Base-by-base conservation (phyloP, 2,797 vertebrate genomes). In the Macropodus opercularis region DNA sequence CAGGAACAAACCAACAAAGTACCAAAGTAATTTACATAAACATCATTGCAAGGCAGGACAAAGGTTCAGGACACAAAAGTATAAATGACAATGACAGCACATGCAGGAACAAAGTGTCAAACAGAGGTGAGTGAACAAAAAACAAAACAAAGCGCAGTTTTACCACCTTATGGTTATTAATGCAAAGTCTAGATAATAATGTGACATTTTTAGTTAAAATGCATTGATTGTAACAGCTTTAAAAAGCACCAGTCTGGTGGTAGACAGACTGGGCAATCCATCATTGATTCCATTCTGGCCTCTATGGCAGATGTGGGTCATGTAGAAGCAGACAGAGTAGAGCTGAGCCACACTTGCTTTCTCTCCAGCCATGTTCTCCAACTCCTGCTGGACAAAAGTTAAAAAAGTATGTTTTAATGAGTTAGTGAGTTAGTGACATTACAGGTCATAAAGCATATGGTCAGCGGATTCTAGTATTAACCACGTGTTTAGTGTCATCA, bases 401-500 rank as follows among this genome's bases (percentile, higher is more conserved):
- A n/a, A n/a, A n/a, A n/a, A n/a, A n/a, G n/a, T n/a, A n/a, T n/a
- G n/a, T n/a, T n/a, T n/a, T n/a, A n/a, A n/a, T n/a, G n/a, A n/a
- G n/a, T n/a, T n/a, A n/a, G n/a, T n/a, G n/a, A n/a, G n/a, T n/a
- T n/a, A 8, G 19, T 12, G 17, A 31, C 22, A 29, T 9, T n/a
- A n/a, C 0, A 23, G 12, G n/a, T 41, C 41, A 31, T 18, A 3
- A 40, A 40, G 21, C 18, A 29, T n/a, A 8, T 52, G 14, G 42
- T 54, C 11, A 24, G 3, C 19, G 17, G 27, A 32, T 31, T n/a
- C 21, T 31, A 21, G 13, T 3, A 31, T 8, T 7, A 27, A 13
- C 38, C 17, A 2, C 17, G 41, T 57, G 39, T 47, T 47, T 12
- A 50, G 58, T 49, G 40, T 51, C 66, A 51, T 34, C 27, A 21